A percentile compares a stretch with the other conserved stretches of the same genome.
phyloP scores from a whole-genome alignment of 2,113 vertebrate genomes.

The Gobiocypris rarus region DNA sequence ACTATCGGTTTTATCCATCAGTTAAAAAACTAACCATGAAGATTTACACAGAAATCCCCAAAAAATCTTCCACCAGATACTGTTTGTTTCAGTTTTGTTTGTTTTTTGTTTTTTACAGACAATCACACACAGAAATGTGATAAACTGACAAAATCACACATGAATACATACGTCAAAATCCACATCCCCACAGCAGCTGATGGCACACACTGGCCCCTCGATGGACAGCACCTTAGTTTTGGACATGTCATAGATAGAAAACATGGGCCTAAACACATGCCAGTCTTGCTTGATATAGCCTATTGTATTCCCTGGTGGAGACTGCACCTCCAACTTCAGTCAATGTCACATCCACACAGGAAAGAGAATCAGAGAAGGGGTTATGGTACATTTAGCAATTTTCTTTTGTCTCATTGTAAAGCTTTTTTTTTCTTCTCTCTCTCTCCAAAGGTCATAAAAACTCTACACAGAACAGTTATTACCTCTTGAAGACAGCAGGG shows the following conservation, averaged over 20 bases:
- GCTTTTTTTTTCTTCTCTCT: too few species aligned
- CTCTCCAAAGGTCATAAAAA: neutral
- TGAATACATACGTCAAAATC: slow-evolving; percentile 74
- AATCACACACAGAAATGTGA: neutral
- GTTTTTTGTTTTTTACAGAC: neutral
- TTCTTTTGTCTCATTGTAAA: neutral
- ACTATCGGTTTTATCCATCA: neutral
- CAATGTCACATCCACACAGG: neutral
- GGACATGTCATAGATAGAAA: slow-evolving; percentile 72
- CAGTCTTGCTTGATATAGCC: slow-evolving; percentile 77
- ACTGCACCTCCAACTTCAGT: slow-evolving; percentile 77
- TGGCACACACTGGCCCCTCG: slow-evolving; percentile 72
- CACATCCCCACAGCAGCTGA: slow-evolving; percentile 75
- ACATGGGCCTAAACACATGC: slow-evolving; percentile 77
- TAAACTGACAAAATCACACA: neutral
- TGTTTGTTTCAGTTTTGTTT: neutral
- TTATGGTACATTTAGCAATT: neutral
- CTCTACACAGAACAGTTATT: neutral
- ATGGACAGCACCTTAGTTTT: slow-evolving; percentile 70
- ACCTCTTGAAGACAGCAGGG: slow-evolving; percentile 81
- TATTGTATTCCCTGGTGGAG: slow-evolving; percentile 73
- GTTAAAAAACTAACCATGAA: neutral
- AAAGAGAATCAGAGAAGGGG: neutral
- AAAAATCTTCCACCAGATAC: neutral
- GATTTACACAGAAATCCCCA: neutral